Percentiles rank a stretch among this genome's conserved stretches.
Evolutionary conservation across 2,888 invertebrate genomes (phyloP).

Genomic region (Melinaea marsaeus): DNA sequence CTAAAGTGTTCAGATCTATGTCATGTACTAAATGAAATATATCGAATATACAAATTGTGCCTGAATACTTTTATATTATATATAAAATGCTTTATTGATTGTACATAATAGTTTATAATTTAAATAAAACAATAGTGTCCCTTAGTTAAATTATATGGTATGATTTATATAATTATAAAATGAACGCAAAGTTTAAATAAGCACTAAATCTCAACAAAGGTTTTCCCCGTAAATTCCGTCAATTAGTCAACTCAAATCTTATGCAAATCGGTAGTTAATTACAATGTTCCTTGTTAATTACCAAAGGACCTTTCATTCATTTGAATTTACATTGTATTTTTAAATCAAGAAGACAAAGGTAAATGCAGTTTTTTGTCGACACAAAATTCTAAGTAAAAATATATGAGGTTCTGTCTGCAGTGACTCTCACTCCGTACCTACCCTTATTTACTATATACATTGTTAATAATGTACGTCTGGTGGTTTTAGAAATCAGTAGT

Average conservation of each 20-base stretch:
- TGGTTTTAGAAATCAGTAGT: no score
- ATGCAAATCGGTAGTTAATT: constrained; percentile 61
- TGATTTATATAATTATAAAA: background rate
- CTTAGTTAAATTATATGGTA: background rate
- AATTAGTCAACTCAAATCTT: constrained; percentile 58
- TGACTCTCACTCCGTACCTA: background rate
- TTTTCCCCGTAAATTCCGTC: constrained; percentile 43
- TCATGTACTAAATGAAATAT: no score
- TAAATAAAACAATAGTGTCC: no score
- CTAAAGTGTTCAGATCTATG: no score
- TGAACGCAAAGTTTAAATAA: background rate
- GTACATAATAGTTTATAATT: no score
- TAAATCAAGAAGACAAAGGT: constrained; percentile 8
- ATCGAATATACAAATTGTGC: no score
- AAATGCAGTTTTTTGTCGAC: constrained; percentile 14
- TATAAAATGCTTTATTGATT: no score
- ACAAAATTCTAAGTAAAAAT: constrained; percentile 20
- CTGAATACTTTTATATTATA: no score
- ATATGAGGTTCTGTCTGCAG: constrained; percentile 15
- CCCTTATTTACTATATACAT: background rate
- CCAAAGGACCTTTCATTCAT: constrained; percentile 39
- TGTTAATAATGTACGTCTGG: background rate
- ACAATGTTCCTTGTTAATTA: constrained; percentile 50
- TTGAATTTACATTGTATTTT: constrained; percentile 19
- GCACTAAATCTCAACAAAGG: constrained; percentile 22